Evolutionary conservation across 1,140 invertebrate genomes (phyloP).

Genomic region (Sitophilus oryzae): DNA sequence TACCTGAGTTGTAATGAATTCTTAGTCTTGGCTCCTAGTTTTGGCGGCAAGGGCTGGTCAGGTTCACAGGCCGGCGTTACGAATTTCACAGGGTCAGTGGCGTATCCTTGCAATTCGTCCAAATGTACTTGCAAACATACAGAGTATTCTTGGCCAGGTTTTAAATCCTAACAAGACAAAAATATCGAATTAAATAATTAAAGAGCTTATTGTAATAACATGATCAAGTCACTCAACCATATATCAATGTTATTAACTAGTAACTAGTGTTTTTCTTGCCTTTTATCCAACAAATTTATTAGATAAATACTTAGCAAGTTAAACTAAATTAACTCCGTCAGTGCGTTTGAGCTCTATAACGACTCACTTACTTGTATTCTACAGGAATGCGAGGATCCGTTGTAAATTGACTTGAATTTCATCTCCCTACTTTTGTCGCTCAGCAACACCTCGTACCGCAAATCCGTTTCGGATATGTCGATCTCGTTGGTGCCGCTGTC

Average conservation of each 20-base stretch:
- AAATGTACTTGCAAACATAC: slow-evolving; percentile 57
- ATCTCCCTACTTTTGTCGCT: slow-evolving; percentile 67
- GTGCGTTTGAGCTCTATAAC: not conserved
- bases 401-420: slow-evolving; percentile 75
- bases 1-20: slow-evolving; percentile 50
- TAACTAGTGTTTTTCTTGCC: too few relatives aligned
- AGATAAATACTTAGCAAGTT: too few relatives aligned
- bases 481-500: slow-evolving; percentile 39
- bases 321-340: too few relatives aligned
- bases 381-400: slow-evolving; percentile 58
- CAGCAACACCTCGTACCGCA: slow-evolving; percentile 69
- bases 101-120: slow-evolving; percentile 47
- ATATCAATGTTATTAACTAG: too few relatives aligned
- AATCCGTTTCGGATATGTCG: slow-evolving; percentile 51
- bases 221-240: too few relatives aligned
- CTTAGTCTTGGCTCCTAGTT: slow-evolving; percentile 53
- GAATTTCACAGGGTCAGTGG: slow-evolving; percentile 50
- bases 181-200: too few relatives aligned
- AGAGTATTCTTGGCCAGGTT: slow-evolving; percentile 74
- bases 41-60: slow-evolving; percentile 54
- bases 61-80: slow-evolving; percentile 63
- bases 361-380: slow-evolving; percentile 51
- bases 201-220: too few relatives aligned
- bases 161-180: slow-evolving; percentile 51
- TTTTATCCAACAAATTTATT: too few relatives aligned